Percentiles rank a stretch among this genome's conserved stretches.
Conservation (phyloP, 1,140 invertebrate species). For the Pissodes strobi region DNA sequence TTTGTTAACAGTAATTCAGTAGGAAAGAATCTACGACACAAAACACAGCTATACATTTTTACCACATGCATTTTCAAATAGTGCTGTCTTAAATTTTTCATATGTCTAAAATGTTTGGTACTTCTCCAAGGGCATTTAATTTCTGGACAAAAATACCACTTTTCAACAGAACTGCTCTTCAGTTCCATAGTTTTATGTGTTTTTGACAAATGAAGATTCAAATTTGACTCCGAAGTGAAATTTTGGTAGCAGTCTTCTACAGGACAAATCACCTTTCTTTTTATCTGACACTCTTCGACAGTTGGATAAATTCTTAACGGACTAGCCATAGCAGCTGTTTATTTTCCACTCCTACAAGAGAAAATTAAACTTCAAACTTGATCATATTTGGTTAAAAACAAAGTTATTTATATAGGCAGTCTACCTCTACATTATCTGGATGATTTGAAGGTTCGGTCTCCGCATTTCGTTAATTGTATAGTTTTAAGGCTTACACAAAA, state of each 20-base stretch:
- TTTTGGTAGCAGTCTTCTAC: slow-evolving; percentile 45
- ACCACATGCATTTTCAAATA: slow-evolving; percentile 66
- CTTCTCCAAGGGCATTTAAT: slow-evolving; percentile 46
- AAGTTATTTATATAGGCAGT: too few species aligned
- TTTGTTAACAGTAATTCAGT: slow-evolving; percentile 57
- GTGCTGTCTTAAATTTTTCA: slow-evolving; percentile 60
- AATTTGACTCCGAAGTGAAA: slow-evolving; percentile 52
- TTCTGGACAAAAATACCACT: slow-evolving; percentile 51
- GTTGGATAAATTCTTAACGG: slow-evolving; percentile 46
- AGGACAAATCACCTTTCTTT: slow-evolving; percentile 50
- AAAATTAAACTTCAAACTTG: too few species aligned
- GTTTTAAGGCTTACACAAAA: too few species aligned
- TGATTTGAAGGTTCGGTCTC: too few species aligned
- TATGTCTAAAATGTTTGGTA: slow-evolving; percentile 45
- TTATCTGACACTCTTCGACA: slow-evolving; percentile 39
- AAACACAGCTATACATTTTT: slow-evolving; percentile 60
- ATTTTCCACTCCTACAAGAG: too few species aligned
- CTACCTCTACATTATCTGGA: too few species aligned
- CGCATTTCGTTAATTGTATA: too few species aligned
- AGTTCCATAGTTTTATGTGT: slow-evolving; percentile 47
- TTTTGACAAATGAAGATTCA: slow-evolving; percentile 50
- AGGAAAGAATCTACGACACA: slow-evolving; percentile 63
- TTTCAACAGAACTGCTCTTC: slow-evolving; percentile 5
- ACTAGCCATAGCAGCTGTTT: slow-evolving; percentile 5
- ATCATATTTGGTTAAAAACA: too few species aligned